These are phyloP conservation scores for Drosophila peninsularis DNA, from an alignment of 2,888 invertebrate species.

Conservation along the genomic window DNA sequence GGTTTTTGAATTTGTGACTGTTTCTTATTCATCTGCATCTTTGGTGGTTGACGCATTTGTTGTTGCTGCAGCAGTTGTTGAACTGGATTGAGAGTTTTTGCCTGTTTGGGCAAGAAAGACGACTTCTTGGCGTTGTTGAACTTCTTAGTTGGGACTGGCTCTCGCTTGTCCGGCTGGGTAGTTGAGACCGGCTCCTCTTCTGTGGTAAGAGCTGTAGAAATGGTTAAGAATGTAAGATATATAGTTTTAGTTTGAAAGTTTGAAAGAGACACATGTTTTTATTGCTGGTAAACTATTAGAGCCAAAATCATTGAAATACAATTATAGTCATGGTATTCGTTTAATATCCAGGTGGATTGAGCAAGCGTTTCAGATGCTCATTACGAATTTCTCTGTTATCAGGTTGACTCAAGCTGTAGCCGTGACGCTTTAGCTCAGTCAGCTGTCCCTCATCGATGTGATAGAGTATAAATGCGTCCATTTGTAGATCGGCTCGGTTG, in stretches of 20 bases:
- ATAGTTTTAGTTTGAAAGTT: too few species aligned
- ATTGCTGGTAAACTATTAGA: background rate
- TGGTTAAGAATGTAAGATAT: background rate
- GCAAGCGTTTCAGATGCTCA: conserved; percentile 40
- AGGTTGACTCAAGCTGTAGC: conserved; percentile 42
- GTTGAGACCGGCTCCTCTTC: background rate
- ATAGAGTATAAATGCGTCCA: conserved; percentile 51
- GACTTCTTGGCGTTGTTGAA: conserved; percentile 14
- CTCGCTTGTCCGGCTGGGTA: conserved; percentile 6
- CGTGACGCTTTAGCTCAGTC: conserved; percentile 21
- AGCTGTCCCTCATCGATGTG: conserved; percentile 51
- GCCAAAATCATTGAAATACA: conserved; percentile 1
- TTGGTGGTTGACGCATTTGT: conserved; percentile 19
- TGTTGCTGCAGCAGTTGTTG: conserved; percentile 19
- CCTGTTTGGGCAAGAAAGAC: conserved; percentile 3
- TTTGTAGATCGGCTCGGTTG: conserved; percentile 44
- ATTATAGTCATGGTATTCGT: background rate
- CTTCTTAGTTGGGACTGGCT: conserved; percentile 3
- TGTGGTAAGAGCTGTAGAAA: conserved; percentile 6
- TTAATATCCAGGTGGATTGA: conserved; percentile 61
- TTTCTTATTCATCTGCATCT: conserved; percentile 27
- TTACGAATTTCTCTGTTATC: conserved; percentile 40
- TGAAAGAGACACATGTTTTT: conserved; percentile 6
- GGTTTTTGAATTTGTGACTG: conserved; percentile 31
- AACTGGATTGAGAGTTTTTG: conserved; percentile 16